A percentile compares a stretch with the other conserved stretches of the same genome.
These are phyloP conservation scores for Phrynosoma blainvillii DNA, from an alignment of 2,113 vertebrate species.

Conservation along the genomic window DNA sequence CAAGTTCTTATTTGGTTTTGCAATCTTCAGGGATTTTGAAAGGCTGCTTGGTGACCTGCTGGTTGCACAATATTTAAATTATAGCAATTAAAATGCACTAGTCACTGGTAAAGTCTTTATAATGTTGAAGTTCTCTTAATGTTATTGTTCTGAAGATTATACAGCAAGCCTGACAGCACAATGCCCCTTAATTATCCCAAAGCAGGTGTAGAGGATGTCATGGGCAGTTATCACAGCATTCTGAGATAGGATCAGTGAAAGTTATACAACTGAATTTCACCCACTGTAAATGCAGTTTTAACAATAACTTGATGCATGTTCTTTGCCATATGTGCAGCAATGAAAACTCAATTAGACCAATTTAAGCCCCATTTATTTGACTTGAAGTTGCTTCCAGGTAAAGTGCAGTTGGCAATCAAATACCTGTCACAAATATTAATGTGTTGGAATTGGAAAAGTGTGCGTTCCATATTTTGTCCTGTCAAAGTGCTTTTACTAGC, in stretches of 20 bases:
- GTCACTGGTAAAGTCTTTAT: slow-evolving; percentile 61
- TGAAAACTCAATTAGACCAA: neutral
- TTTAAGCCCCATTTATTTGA: neutral
- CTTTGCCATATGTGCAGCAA: neutral
- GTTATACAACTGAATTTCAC: slow-evolving; percentile 19
- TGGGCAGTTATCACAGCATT: slow-evolving; percentile 28
- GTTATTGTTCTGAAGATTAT: slow-evolving; percentile 73
- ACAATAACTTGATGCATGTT: neutral
- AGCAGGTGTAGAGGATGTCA: slow-evolving; percentile 36
- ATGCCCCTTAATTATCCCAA: slow-evolving; percentile 60
- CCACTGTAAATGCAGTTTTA: neutral
- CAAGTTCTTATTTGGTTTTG: slow-evolving; percentile 33
- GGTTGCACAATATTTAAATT: slow-evolving; percentile 75
- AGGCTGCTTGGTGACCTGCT: slow-evolving; percentile 72
- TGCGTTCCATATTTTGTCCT: too few relatives aligned
- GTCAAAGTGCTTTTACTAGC: too few relatives aligned
- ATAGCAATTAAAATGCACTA: slow-evolving; percentile 73
- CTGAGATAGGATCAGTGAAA: slow-evolving; percentile 8
- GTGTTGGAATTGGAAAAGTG: too few relatives aligned
- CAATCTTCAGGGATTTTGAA: slow-evolving; percentile 56
- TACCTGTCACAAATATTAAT: too few relatives aligned
- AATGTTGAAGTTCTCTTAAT: slow-evolving; percentile 65
- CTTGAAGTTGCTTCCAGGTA: neutral
- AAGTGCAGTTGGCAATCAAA: neutral
- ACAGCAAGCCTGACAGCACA: slow-evolving; percentile 54